phyloP scores from a whole-genome alignment of 1,140 invertebrate genomes.

The Caenorhabditis tropicalis region DNA sequence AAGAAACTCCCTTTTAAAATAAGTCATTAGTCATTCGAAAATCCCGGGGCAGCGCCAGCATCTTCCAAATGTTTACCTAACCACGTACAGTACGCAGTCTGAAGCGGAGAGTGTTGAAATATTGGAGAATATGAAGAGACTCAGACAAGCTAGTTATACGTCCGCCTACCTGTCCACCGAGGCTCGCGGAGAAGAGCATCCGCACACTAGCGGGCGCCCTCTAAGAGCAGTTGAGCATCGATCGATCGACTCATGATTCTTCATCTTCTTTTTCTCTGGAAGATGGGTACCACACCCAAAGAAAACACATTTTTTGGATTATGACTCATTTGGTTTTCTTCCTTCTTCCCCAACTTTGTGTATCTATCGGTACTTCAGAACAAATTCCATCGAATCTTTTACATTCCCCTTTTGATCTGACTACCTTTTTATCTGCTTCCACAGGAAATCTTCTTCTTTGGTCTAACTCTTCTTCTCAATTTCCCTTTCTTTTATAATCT shows the following conservation, averaged over 20 bases:
- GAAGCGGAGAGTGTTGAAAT: neutral
- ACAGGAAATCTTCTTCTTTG: neutral
- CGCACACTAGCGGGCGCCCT: neutral
- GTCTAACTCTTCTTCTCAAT: neutral
- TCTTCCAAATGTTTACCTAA: slow-evolving; percentile 1
- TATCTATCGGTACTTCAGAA: neutral
- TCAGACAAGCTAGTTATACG: slow-evolving; percentile 29
- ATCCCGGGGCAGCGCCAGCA: slow-evolving; percentile 26
- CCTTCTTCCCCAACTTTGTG: neutral
- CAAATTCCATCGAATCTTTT: neutral
- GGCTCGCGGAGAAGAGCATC: slow-evolving; percentile 5
- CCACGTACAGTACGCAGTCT: slow-evolving; percentile 33
- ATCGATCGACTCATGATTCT: slow-evolving; percentile 4
- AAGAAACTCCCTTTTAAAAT: neutral
- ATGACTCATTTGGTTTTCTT: neutral
- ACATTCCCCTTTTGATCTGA: neutral
- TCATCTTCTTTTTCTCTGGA: no score
- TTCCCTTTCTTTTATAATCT: neutral
- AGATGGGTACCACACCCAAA: neutral
- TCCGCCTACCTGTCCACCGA: slow-evolving; percentile 7
- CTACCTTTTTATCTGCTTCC: neutral
- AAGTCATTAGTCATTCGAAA: slow-evolving; percentile 30
- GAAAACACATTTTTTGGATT: slow-evolving; percentile 1
- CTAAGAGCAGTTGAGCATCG: slow-evolving; percentile 23
- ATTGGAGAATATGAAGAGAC: neutral